Evolutionary conservation across 2,888 invertebrate species (phyloP).

Genomic region (Volucella inanis): DNA sequence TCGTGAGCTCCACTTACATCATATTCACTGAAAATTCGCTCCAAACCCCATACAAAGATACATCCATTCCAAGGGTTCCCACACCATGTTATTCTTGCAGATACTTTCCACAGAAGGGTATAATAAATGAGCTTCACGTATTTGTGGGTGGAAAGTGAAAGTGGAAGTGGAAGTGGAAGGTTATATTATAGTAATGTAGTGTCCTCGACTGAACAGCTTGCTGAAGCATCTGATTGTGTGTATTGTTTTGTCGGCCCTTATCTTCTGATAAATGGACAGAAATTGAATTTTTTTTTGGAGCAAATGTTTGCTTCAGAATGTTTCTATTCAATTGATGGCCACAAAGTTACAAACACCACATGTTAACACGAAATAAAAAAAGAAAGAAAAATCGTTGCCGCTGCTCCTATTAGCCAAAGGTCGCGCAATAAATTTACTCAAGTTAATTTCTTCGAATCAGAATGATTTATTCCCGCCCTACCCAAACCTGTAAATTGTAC

Average conservation of each 20-base stretch:
- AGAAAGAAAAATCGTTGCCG: background rate
- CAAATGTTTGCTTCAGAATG: slow-evolving; percentile 17
- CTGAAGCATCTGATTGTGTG: slow-evolving; percentile 29
- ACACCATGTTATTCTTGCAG: background rate
- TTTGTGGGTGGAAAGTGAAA: slow-evolving; percentile 14
- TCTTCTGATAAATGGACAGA: slow-evolving; percentile 35
- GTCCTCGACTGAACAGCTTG: slow-evolving; percentile 27
- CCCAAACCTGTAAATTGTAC: slow-evolving; percentile 3
- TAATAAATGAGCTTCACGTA: slow-evolving; percentile 47
- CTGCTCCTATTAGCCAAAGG: slow-evolving; percentile 27
- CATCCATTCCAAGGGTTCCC: too few species aligned
- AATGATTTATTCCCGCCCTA: slow-evolving; percentile 41
- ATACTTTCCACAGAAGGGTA: slow-evolving; percentile 7
- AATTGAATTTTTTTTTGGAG: slow-evolving; percentile 30
- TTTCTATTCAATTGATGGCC: too few species aligned
- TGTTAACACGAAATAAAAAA: background rate
- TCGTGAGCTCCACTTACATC: slow-evolving; percentile 30
- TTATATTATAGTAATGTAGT: background rate
- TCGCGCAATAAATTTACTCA: slow-evolving; percentile 38
- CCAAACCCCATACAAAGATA: slow-evolving; percentile 50
- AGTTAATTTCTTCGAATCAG: slow-evolving; percentile 45
- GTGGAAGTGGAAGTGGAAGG: slow-evolving; percentile 32
- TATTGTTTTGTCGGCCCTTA: slow-evolving; percentile 30
- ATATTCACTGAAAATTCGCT: slow-evolving; percentile 41
- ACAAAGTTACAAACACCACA: too few species aligned